phyloP scores from a whole-genome alignment of 1,140 invertebrate species.

The Caerostris darwini region DNA sequence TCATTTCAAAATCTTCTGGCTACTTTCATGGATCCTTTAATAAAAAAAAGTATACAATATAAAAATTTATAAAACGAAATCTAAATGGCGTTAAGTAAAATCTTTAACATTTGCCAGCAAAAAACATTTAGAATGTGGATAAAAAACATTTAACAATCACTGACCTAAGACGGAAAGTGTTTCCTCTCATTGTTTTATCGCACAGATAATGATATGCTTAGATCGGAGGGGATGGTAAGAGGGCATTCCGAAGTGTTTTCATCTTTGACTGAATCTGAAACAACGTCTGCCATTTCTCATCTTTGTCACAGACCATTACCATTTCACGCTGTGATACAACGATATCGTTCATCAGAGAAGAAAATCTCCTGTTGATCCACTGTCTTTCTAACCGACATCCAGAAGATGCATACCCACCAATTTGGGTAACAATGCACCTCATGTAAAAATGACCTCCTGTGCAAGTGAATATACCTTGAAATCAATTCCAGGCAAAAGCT shows the following conservation, averaged over 20 bases:
- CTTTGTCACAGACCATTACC: constrained; percentile 20
- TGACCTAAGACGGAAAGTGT: not conserved
- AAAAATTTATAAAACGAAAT: too few relatives aligned
- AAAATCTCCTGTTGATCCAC: not conserved
- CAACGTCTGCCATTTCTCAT: not conserved
- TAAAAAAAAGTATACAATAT: not conserved
- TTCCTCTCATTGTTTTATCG: not conserved
- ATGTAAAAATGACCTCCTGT: not conserved
- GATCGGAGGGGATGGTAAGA: not conserved
- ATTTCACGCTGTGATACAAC: not conserved
- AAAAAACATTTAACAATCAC: not conserved
- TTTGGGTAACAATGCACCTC: not conserved
- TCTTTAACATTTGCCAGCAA: not conserved
- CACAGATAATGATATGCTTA: not conserved
- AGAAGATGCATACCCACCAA: not conserved
- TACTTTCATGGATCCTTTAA: too few relatives aligned
- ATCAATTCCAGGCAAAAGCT: not conserved
- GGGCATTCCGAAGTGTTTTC: not conserved
- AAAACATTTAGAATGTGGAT: too few relatives aligned
- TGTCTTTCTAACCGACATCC: constrained; percentile 25
- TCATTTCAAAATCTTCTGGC: too few relatives aligned
- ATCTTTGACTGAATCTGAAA: not conserved
- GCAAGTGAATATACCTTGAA: not conserved
- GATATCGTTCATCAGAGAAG: not conserved
- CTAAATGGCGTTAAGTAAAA: not conserved